Evolutionary conservation across 2,113 vertebrate species (phyloP), one percentile per base, ranked within the genome.

Genomic region (Mirza zaza): DNA sequence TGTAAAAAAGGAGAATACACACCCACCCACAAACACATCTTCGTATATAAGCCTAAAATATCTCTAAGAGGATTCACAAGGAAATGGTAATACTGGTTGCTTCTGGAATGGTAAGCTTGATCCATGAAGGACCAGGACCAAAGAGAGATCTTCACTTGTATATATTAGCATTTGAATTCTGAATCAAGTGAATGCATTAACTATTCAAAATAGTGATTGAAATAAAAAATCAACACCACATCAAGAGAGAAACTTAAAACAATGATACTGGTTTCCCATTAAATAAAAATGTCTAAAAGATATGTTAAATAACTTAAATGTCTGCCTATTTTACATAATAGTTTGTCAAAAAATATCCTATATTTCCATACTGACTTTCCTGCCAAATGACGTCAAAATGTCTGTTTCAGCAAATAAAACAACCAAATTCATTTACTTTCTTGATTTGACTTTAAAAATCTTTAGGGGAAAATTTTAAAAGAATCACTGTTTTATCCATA

Each of bases 401-500:
- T 97, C 79, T 93, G 42, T 89, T 97, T 94, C 86, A 95, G 75
- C 73, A 91, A 96, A 96, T 97, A 92, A 97, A 94, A 85, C 45
- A 96, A 94, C 76, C 42, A 96, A 91, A 95, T 93, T 45, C 75
- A 84, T 90, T 89, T 88, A 87, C 70, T 91, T 88, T 94, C 95
- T 94, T 97, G 81, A 96, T 91, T n/a, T 94, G 95, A 94, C 75
- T 93, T 92, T 94, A 75, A 96, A 97, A 97, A 87, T 90, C 81
- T 86, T 94, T 27, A 93, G 82, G 50, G 84, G 73, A 77, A 97
- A 97, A 96, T 87, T 83, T 67, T 77, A 94, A 96, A 90, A 94
- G 92, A 96, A 95, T 34, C 76, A 67, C 23, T 91, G 88, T 50
- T 93, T 93, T 93, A 95, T 76, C 91, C 90, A 97, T 87, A 71